Conservation (phyloP, 30 jellyfish, hydroid and myxozoan genomes). For the Aurelia aurita region DNA sequence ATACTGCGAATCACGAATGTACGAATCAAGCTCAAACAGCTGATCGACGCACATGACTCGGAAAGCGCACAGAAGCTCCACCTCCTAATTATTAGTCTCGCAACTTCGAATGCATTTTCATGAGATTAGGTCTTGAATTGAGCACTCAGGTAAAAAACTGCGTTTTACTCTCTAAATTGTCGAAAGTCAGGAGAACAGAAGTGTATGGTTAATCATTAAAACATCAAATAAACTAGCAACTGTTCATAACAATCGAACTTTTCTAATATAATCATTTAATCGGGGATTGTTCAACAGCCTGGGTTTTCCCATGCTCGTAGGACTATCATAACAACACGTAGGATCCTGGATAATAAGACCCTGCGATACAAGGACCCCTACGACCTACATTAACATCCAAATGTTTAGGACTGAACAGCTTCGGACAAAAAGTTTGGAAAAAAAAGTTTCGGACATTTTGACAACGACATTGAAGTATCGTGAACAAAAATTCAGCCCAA, state of each 20-base stretch:
- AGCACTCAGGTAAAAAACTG: background rate
- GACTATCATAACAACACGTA: too few relatives aligned
- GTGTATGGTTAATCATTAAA: slow-evolving; percentile 25
- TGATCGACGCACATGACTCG: background rate
- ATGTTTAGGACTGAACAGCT: too few relatives aligned
- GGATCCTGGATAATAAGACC: too few relatives aligned
- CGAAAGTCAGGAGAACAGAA: background rate
- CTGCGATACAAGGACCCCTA: too few relatives aligned
- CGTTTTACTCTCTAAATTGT: slow-evolving; percentile 19
- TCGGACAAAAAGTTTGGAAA: too few relatives aligned
- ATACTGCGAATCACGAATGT: slow-evolving; percentile 6
- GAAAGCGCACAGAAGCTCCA: slow-evolving; percentile 31
- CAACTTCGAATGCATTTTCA: slow-evolving; percentile 30
- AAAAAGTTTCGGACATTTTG: too few relatives aligned
- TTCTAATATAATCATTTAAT: slow-evolving; percentile 20
- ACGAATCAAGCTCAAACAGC: slow-evolving; percentile 13
- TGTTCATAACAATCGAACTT: slow-evolving; percentile 19
- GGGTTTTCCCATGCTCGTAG: slow-evolving; percentile 39
- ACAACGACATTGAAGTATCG: too few relatives aligned
- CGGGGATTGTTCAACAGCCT: slow-evolving; percentile 33
- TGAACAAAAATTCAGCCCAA: too few relatives aligned
- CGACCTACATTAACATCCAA: too few relatives aligned
- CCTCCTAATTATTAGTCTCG: slow-evolving; percentile 31
- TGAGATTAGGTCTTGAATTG: slow-evolving; percentile 3
- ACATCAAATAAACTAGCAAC: slow-evolving; percentile 11